phyloP scores from a whole-genome alignment of 1,140 invertebrate genomes.

The Nebria ingens region DNA sequence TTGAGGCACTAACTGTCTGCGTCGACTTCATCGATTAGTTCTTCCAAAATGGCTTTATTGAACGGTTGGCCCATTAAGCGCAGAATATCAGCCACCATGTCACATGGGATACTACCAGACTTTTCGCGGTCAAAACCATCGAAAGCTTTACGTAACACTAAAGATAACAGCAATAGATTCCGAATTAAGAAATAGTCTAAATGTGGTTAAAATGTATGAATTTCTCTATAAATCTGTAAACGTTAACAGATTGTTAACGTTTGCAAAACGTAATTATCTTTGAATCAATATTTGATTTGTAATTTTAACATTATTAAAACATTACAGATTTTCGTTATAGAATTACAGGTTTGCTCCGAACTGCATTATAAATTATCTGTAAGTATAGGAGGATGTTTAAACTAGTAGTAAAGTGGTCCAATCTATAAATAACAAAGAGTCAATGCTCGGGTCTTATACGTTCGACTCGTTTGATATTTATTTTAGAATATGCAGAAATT shows the following conservation, averaged over 20 bases:
- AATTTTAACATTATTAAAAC: neutral
- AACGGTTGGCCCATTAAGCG: conserved; percentile 93
- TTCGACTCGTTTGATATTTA: no score
- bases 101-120: conserved; percentile 85
- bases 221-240: conserved; percentile 7
- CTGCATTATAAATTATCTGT: no score
- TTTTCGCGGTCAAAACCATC: conserved; percentile 94
- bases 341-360: no score
- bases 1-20: conserved; percentile 70
- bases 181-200: neutral
- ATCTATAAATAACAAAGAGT: no score
- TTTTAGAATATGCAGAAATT: no score
- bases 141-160: conserved; percentile 87
- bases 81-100: conserved; percentile 89
- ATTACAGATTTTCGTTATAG: neutral
- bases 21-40: conserved; percentile 92
- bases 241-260: no score
- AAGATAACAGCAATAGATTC: conserved; percentile 29
- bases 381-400: no score
- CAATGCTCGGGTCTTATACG: no score
- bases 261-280: neutral
- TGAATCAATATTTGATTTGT: conserved; percentile 1
- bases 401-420: no score
- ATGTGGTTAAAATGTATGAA: neutral
- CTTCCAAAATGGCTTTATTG: conserved; percentile 88